These are phyloP conservation scores for Papilio xuthus DNA, from an alignment of 1,140 invertebrate genomes.

Conservation along the genomic window DNA sequence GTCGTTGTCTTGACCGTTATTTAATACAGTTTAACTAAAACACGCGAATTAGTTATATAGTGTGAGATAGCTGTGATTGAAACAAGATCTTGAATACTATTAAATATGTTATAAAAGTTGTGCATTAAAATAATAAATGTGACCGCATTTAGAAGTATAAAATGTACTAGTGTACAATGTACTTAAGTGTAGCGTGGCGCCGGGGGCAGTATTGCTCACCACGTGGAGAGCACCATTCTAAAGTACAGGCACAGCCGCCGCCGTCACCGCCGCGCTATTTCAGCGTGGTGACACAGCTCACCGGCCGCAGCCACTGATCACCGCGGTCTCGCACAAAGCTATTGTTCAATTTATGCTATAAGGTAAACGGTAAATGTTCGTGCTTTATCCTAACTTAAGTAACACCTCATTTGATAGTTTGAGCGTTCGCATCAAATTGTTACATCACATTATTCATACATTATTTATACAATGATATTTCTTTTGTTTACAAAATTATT, in stretches of 20 bases:
- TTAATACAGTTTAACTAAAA: too few species aligned
- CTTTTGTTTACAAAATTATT: neutral
- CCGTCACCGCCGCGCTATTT: constrained; percentile 24
- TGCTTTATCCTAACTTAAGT: neutral
- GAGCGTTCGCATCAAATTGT: neutral
- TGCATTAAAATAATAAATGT: neutral
- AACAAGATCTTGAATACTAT: too few species aligned
- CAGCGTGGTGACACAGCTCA: neutral
- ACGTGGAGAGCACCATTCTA: neutral
- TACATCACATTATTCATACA: neutral
- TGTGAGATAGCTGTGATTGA: neutral
- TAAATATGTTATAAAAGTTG: neutral
- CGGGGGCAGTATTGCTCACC: neutral
- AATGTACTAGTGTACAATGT: neutral
- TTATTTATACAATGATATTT: neutral
- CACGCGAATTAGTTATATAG: neutral
- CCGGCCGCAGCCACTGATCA: neutral
- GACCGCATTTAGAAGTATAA: neutral
- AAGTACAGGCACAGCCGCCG: neutral
- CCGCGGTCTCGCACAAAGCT: neutral
- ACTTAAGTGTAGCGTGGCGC: neutral
- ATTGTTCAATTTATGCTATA: constrained; percentile 12
- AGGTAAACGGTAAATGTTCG: constrained; percentile 2
- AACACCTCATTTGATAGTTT: neutral
- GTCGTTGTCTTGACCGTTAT: neutral